phyloP scores from a whole-genome alignment of 1,140 invertebrate species.

The Dolichoris vasculosae region DNA sequence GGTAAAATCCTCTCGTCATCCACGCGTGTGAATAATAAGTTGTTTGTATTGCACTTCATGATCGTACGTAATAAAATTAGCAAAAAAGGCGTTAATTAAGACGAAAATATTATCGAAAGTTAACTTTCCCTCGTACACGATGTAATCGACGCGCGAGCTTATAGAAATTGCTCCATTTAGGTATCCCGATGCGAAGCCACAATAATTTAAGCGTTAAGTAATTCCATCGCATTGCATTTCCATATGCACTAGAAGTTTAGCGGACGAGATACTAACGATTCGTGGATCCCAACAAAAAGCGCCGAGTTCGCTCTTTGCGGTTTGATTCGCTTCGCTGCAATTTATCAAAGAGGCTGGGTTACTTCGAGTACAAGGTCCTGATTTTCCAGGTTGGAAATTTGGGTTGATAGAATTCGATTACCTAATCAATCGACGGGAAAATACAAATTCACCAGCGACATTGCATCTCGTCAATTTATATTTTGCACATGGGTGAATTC shows the following conservation, averaged over 20 bases:
- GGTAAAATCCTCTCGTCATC: too few species aligned
- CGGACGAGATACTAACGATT: too few species aligned
- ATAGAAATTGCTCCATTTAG: constrained; percentile 42
- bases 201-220: constrained; percentile 44
- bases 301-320: constrained; percentile 1
- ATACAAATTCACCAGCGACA: not conserved
- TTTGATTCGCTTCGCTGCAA: constrained; percentile 40
- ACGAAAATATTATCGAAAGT: too few species aligned
- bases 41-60: not conserved
- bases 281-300: not conserved
- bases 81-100: not conserved
- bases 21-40: not conserved
- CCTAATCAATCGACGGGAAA: constrained; percentile 42
- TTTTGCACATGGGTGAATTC: too few species aligned
- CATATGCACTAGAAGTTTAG: constrained; percentile 27
- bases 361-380: not conserved
- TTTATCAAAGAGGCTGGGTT: constrained; percentile 23
- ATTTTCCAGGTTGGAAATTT: constrained; percentile 13
- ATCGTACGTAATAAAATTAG: not conserved
- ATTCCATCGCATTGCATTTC: constrained; percentile 33
- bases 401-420: constrained; percentile 29
- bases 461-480: constrained; percentile 25
- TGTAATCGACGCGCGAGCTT: constrained; percentile 12
- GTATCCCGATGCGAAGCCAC: not conserved
- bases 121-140: not conserved